phyloP scores from a whole-genome alignment of 2,113 vertebrate genomes.

The Deroptyus accipitrinus region DNA sequence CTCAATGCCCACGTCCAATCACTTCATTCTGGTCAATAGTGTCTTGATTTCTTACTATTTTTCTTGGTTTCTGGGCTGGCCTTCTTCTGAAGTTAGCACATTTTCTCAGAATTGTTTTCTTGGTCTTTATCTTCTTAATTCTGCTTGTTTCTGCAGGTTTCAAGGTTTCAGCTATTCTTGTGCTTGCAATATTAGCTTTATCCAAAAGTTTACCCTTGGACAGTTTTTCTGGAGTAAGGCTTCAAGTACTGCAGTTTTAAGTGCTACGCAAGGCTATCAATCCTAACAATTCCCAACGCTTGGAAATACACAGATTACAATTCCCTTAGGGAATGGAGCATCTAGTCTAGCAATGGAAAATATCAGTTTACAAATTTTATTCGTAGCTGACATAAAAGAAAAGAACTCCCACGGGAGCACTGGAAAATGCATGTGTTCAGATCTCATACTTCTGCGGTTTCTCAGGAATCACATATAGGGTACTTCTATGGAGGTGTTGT shows the following conservation, averaged over 20 bases:
- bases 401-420: not conserved
- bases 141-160: not conserved
- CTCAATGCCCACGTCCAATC: not conserved
- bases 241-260: not conserved
- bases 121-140: not conserved
- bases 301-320: not conserved
- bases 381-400: not conserved
- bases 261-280: not conserved
- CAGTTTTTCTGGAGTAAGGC: not conserved
- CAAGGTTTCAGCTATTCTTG: not conserved
- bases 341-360: not conserved
- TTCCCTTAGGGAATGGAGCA: not conserved
- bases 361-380: not conserved
- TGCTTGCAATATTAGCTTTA: not conserved
- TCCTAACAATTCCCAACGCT: not conserved
- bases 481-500: not conserved
- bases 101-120: not conserved
- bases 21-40: not conserved
- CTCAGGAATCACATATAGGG: not conserved
- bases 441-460: not conserved
- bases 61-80: not conserved
- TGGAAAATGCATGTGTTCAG: not conserved
- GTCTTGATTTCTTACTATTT: not conserved
- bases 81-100: not conserved
- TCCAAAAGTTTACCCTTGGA: not conserved